Base-by-base conservation (phyloP, 2,888 invertebrate species). In the Zootermopsis nevadensis region DNA sequence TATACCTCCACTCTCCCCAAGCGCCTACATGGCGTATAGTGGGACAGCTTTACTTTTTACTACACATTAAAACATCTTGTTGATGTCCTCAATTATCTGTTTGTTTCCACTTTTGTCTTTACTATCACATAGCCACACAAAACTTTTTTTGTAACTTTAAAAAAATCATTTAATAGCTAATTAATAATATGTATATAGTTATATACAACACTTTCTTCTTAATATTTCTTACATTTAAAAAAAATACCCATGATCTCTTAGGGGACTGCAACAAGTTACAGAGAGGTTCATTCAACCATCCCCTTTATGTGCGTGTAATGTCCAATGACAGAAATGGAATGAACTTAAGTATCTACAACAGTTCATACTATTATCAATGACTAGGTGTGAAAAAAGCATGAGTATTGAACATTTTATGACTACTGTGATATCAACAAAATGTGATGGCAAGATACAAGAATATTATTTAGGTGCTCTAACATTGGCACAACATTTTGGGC, bases 221-320 rank as follows among this genome's bases (percentile, higher is more conserved):
- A 69, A 69, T 69, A 31, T 33, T 33, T 69, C 69, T 33, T 69
- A 69, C 33, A 69, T 69, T 66, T 30, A 69, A 69, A 69, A 69
- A 69, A 69, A 33, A 69, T 69, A 69, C 69, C 33, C 69, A 69
- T 33, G 33, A 69, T 69, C 69, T 69, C 69, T 69, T 12, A 69
- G 33, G 69, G 69, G 27, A 67, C 15, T 15, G 53, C 53, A 53
- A 53, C 53, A 53, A 24, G 6, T 53, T 53, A 19, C 53, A 53
- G 53, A 24, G 60, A 1, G 12, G 48, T 48, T 48, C 15, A 60
- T 6, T 60, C 8, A 27, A 31, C 69, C 30, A 33, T 69, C 1
- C 77, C 77, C 77, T 42, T 77, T 77, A 42, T 77, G 77, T 77
- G 77, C 77, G 77, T 77, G 55, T 53, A 55, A 77, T 77, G 55